Evolutionary conservation across 2,797 vertebrate species (phyloP).

Genomic region (Acipenser ruthenus): DNA sequence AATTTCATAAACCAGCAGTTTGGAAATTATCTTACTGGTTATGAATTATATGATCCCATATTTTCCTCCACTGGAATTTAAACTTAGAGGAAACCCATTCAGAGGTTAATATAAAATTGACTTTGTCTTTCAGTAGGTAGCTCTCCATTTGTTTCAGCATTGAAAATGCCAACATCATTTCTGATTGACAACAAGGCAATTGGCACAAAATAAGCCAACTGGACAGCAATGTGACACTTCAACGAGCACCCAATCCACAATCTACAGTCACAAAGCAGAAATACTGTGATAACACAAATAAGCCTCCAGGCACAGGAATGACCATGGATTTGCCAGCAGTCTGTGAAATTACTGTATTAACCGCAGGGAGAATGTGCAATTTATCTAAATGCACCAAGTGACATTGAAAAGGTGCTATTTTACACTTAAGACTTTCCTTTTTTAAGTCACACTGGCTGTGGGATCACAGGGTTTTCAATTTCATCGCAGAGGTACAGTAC

Average conservation of each 20-base stretch:
- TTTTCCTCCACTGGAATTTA: too few relatives aligned
- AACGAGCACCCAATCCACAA: not conserved
- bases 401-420: too few relatives aligned
- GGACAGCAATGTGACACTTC: constrained; percentile 10
- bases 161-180: constrained; percentile 16
- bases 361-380: not conserved
- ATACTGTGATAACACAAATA: not conserved
- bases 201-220: constrained; percentile 5
- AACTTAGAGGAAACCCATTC: not conserved
- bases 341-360: not conserved
- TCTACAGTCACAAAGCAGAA: not conserved
- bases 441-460: too few relatives aligned
- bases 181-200: constrained; percentile 13
- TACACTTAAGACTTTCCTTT: too few relatives aligned
- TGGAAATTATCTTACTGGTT: not conserved
- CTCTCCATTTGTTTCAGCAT: constrained; percentile 22
- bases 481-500: too few relatives aligned
- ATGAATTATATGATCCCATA: too few relatives aligned
- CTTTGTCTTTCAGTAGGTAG: constrained; percentile 20
- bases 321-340: not conserved
- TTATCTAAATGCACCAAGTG: too few relatives aligned
- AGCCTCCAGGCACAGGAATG: not conserved
- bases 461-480: too few relatives aligned
- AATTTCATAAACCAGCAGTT: not conserved
- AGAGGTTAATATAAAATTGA: constrained; percentile 12